These are phyloP conservation scores for Pangasius krempfi DNA, from an alignment of 2,797 vertebrate genomes.

Conservation along the genomic window DNA sequence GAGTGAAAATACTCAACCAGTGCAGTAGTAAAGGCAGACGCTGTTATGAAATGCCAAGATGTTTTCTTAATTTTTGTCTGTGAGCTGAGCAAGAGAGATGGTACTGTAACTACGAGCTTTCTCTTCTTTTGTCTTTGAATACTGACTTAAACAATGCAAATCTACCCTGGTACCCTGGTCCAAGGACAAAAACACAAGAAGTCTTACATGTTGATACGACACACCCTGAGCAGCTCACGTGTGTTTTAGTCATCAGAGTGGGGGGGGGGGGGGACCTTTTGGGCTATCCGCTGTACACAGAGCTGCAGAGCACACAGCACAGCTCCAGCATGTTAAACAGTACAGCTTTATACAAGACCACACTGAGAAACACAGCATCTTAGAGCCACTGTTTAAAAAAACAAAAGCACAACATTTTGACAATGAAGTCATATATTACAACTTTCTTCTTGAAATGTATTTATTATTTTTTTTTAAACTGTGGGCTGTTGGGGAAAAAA, in stretches of 20 bases:
- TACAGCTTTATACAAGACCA: no score
- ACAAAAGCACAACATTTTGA: no score
- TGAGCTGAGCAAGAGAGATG: not conserved
- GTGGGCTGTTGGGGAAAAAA: no score
- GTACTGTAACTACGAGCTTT: not conserved
- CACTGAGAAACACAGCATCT: no score
- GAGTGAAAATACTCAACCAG: no score
- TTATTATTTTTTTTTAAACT: no score
- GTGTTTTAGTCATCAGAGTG: constrained; percentile 25
- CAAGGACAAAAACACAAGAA: constrained; percentile 10
- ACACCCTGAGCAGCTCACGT: constrained; percentile 8
- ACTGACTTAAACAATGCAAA: constrained; percentile 31
- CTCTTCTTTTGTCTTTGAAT: not conserved
- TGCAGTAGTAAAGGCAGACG: no score
- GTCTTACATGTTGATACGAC: constrained; percentile 1
- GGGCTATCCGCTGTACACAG: no score
- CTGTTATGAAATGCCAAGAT: not conserved
- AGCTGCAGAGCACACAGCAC: no score
- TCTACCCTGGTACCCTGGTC: constrained; percentile 18
- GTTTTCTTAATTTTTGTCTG: not conserved
- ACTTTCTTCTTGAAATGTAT: not conserved
- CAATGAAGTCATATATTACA: not conserved
- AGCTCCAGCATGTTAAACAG: no score
- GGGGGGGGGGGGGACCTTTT: not conserved
- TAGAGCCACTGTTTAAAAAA: no score